Conservation (phyloP, 2,797 vertebrate genomes). For the Anableps anableps region DNA sequence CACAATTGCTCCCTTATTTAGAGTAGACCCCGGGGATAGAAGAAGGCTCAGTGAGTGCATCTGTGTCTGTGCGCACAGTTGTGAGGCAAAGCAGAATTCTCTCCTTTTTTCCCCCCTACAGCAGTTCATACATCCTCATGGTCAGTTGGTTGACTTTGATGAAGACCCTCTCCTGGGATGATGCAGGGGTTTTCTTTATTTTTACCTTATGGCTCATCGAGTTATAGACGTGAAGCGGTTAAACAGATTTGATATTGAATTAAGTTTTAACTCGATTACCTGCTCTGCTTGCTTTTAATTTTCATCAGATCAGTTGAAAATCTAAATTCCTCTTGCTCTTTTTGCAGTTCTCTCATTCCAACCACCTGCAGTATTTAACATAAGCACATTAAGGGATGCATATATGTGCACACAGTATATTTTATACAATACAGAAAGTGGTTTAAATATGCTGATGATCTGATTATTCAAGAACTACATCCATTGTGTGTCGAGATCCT, state of each 20-base stretch:
- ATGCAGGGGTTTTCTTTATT: constrained; percentile 11
- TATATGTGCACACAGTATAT: constrained; percentile 10
- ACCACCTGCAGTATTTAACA: constrained; percentile 11
- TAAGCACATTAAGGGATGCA: background rate
- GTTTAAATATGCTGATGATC: constrained; percentile 72
- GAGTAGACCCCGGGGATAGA: constrained; percentile 73
- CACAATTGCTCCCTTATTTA: constrained; percentile 77
- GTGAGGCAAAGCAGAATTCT: constrained; percentile 49
- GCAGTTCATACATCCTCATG: constrained; percentile 41
- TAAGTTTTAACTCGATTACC: constrained; percentile 35
- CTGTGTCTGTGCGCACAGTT: constrained; percentile 43
- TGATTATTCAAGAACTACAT: constrained; percentile 63
- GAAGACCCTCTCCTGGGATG: constrained; percentile 7
- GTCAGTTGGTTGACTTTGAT: constrained; percentile 27
- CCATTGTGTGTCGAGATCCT: constrained; percentile 66
- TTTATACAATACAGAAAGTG: constrained; percentile 34
- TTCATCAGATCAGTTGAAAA: constrained; percentile 15
- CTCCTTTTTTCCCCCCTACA: constrained; percentile 15
- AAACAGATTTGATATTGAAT: constrained; percentile 37
- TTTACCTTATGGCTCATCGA: constrained; percentile 1
- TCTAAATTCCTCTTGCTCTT: background rate
- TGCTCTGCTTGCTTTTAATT: constrained; percentile 8
- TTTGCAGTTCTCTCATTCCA: constrained; percentile 8
- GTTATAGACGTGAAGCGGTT: constrained; percentile 8
- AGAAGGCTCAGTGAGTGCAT: constrained; percentile 61